Conservation (phyloP, 2,797 vertebrate genomes). For the Nyctalus aviator region DNA sequence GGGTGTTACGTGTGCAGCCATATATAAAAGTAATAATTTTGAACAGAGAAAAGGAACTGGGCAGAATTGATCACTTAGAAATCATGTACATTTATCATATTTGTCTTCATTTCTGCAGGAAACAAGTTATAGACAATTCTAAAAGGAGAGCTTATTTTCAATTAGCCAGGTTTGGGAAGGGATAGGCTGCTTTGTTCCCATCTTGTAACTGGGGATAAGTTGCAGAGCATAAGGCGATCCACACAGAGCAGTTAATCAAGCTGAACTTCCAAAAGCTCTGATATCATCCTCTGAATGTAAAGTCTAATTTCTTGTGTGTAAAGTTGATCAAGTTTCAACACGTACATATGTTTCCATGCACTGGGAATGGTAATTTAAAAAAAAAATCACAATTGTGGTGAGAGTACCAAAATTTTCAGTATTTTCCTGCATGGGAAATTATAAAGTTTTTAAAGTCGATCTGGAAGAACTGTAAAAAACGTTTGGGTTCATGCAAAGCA, state of each 20-base stretch:
- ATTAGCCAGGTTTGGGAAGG: background rate
- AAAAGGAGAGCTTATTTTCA: background rate
- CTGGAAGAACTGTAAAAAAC: constrained; percentile 58
- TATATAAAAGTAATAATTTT: background rate
- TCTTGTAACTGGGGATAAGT: background rate
- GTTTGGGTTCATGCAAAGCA: constrained; percentile 34
- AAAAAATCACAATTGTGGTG: background rate
- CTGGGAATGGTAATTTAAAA: background rate
- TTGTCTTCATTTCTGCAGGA: constrained; percentile 28
- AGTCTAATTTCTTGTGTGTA: background rate
- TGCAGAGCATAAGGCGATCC: background rate
- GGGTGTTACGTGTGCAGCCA: background rate
- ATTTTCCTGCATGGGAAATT: constrained; percentile 57
- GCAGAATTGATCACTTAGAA: constrained; percentile 10
- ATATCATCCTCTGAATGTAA: background rate
- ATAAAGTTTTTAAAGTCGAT: constrained; percentile 29
- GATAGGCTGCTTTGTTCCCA: background rate
- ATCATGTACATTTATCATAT: background rate
- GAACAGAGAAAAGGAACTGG: background rate
- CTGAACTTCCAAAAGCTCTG: background rate
- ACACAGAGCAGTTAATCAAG: background rate
- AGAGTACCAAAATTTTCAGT: background rate
- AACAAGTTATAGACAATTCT: background rate
- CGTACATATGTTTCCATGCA: background rate
- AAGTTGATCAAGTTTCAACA: background rate